phyloP scores from a whole-genome alignment of 2,797 vertebrate genomes.

The Aselliscus stoliczkanus region DNA sequence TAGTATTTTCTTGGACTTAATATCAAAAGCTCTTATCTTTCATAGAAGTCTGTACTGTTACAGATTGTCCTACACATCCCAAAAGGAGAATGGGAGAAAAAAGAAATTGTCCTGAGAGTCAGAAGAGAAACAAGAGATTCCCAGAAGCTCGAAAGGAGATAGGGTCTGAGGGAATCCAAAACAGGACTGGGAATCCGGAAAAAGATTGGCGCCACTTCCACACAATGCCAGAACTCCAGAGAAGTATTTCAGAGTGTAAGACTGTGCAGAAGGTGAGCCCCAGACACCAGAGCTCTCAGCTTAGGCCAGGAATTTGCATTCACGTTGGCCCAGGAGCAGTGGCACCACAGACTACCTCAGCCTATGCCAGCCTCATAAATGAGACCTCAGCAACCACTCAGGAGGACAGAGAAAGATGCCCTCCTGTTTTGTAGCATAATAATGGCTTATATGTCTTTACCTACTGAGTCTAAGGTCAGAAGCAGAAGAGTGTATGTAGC shows the following conservation, averaged over 20 bases:
- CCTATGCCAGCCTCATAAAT: neutral
- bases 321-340: neutral
- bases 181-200: too few relatives aligned
- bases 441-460: neutral
- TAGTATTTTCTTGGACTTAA: neutral
- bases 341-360: too few relatives aligned
- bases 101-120: neutral
- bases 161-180: neutral
- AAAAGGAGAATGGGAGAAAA: neutral
- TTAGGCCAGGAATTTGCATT: neutral
- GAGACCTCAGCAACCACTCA: fast-evolving
- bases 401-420: neutral
- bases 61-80: neutral
- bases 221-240: neutral
- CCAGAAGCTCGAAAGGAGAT: neutral
- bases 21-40: neutral
- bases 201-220: neutral
- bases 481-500: neutral
- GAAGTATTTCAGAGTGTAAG: neutral
- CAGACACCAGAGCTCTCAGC: neutral
- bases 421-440: neutral
- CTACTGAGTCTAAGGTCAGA: neutral
- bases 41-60: neutral
- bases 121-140: neutral
- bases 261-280: neutral